A percentile compares a stretch with the other conserved stretches of the same genome.
Evolutionary conservation across 2,113 vertebrate genomes (phyloP).

Genomic region (Mola mola): DNA sequence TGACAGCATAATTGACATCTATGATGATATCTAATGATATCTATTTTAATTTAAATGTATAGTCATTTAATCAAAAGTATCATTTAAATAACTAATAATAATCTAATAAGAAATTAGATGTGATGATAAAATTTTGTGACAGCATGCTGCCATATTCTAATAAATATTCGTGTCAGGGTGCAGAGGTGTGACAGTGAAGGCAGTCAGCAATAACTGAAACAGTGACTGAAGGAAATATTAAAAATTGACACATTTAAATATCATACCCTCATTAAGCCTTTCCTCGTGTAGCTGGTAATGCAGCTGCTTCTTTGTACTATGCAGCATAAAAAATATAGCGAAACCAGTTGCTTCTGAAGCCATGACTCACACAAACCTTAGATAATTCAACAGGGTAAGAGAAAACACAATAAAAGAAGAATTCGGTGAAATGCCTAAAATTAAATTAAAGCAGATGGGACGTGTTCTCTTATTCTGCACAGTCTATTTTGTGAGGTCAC

Average conservation of each 20-base stretch:
- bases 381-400: neutral
- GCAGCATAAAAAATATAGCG: too few relatives aligned
- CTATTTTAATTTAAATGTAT: too few relatives aligned
- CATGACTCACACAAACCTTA: neutral
- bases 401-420: neutral
- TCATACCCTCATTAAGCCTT: neutral
- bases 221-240: neutral
- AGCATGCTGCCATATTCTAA: neutral
- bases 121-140: neutral
- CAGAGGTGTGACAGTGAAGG: neutral
- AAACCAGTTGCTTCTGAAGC: too few relatives aligned
- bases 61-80: neutral
- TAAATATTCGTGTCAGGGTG: neutral
- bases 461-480: neutral
- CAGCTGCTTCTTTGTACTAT: too few relatives aligned
- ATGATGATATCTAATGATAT: too few relatives aligned
- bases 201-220: too few relatives aligned
- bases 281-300: neutral
- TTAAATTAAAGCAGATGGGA: neutral
- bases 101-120: too few relatives aligned
- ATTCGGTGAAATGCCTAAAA: too few relatives aligned
- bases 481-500: slow-evolving; percentile 25
- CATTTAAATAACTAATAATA: neutral
- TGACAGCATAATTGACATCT: too few relatives aligned
- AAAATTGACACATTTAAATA: neutral